A percentile compares a stretch with the other conserved stretches of the same genome.
phyloP scores from a whole-genome alignment of 2,113 vertebrate species.

The Lathamus discolor region DNA sequence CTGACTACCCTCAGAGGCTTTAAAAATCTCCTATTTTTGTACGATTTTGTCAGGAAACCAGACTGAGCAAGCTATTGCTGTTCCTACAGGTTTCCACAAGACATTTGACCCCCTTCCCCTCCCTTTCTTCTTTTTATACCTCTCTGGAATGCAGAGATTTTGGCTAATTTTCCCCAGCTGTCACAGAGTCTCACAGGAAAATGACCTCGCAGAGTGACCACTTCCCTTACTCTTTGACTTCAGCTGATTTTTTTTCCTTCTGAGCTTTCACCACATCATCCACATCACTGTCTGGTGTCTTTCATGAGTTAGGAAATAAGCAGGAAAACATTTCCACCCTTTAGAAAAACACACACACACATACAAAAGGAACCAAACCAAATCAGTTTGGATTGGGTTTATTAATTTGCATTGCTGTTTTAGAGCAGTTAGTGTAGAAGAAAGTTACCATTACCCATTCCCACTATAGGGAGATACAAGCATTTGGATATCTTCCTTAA shows the following conservation, averaged over 20 bases:
- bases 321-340: neutral
- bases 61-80: neutral
- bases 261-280: slow-evolving; percentile 67
- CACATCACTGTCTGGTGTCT: slow-evolving; percentile 45
- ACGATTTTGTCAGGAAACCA: slow-evolving; percentile 58
- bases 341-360: neutral
- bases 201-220: slow-evolving; percentile 67
- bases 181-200: slow-evolving; percentile 63
- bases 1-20: slow-evolving; percentile 14
- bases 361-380: neutral
- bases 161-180: slow-evolving; percentile 73
- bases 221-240: slow-evolving; percentile 59
- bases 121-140: slow-evolving; percentile 54
- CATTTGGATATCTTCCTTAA: neutral
- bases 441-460: neutral
- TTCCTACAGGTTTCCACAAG: slow-evolving; percentile 63
- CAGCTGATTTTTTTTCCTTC: slow-evolving; percentile 35
- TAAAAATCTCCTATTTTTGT: slow-evolving; percentile 34
- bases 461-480: neutral
- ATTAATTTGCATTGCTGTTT: neutral
- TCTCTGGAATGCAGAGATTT: slow-evolving; percentile 76
- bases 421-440: neutral
- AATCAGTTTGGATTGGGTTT: neutral
- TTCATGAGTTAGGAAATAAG: slow-evolving; percentile 39
- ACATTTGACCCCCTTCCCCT: slow-evolving; percentile 53